A percentile compares a stretch with the other conserved stretches of the same genome.
Conservation (phyloP, 2,113 vertebrate genomes). For the Conger conger region DNA sequence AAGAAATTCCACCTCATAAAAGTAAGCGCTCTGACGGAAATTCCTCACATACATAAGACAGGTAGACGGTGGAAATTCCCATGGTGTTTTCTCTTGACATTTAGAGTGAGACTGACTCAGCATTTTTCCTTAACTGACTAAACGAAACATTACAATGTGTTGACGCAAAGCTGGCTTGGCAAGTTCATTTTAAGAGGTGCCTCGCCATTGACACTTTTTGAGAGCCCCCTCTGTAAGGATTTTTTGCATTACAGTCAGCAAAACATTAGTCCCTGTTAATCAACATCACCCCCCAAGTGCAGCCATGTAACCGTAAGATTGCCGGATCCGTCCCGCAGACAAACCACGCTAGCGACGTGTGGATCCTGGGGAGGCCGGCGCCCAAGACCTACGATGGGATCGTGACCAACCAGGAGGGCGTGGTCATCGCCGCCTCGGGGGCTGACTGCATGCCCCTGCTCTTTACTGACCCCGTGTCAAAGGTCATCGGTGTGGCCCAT, state of each 20-base stretch:
- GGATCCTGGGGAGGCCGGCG: slow-evolving; percentile 75
- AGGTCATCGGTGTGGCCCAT: slow-evolving; percentile 86
- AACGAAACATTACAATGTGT: too few species aligned
- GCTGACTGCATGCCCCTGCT: slow-evolving; percentile 92
- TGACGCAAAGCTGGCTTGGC: too few species aligned
- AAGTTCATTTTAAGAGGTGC: too few species aligned
- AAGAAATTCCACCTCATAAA: slow-evolving; percentile 74
- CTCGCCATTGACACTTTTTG: too few species aligned
- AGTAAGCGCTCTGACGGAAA: slow-evolving; percentile 59
- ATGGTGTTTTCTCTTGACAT: neutral
- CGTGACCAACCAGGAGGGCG: slow-evolving; percentile 73
- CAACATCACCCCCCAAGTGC: too few species aligned
- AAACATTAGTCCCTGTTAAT: neutral
- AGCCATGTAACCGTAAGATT: slow-evolving; percentile 1
- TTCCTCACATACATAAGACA: neutral
- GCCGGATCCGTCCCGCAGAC: slow-evolving; percentile 54
- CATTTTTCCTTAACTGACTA: too few species aligned
- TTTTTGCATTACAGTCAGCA: too few species aligned
- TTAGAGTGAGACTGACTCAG: too few species aligned
- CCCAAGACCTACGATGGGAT: slow-evolving; percentile 86
- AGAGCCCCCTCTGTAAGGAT: too few species aligned
- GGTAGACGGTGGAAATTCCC: neutral
- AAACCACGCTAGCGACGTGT: slow-evolving; percentile 78
- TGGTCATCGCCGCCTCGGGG: slow-evolving; percentile 83
- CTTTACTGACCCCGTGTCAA: slow-evolving; percentile 84